Evolutionary conservation across 2,797 vertebrate genomes (phyloP).

Genomic region (Chiroxiphia lanceolata): DNA sequence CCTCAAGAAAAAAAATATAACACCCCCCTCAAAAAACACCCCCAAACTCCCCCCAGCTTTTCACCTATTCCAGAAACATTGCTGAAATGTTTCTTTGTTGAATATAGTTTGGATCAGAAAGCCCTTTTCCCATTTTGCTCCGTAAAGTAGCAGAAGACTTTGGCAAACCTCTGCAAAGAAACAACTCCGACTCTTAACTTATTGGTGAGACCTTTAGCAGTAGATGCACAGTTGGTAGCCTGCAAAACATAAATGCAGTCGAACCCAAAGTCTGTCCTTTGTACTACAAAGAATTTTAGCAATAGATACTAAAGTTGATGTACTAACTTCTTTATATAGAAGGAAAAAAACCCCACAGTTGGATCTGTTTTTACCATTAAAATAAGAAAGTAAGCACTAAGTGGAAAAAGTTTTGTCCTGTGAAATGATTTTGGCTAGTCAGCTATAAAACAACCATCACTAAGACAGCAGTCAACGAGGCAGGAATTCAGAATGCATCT

Average conservation of each 20-base stretch:
- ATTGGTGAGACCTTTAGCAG: neutral
- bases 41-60: neutral
- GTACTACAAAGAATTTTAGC: neutral
- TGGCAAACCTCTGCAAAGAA: neutral
- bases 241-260: neutral
- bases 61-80: neutral
- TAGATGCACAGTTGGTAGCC: neutral
- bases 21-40: rapidly evolving
- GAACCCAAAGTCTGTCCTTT: neutral
- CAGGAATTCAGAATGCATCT: neutral
- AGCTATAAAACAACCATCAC: neutral
- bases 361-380: neutral
- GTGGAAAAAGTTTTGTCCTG: neutral
- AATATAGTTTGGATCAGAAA: neutral
- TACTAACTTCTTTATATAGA: neutral
- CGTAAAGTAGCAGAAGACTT: neutral
- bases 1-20: neutral
- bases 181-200: neutral
- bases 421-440: neutral
- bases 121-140: neutral
- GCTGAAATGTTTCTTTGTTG: neutral
- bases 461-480: neutral
- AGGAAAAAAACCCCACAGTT: neutral
- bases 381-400: neutral
- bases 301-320: neutral